phyloP scores from a whole-genome alignment of 2,797 vertebrate genomes.

The Microctenopoma lineatum region DNA sequence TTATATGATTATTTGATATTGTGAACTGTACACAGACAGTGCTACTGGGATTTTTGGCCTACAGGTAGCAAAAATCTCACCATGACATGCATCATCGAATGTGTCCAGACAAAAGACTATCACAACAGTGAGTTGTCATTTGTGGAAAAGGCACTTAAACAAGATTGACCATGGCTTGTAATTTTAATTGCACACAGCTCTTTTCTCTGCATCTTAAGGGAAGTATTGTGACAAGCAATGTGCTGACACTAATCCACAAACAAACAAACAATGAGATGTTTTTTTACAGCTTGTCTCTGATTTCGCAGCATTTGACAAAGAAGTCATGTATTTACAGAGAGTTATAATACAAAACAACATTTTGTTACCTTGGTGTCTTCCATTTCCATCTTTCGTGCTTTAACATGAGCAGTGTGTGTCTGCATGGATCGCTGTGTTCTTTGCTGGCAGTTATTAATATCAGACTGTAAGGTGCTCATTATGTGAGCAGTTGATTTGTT shows the following conservation, averaged over 20 bases:
- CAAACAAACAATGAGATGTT: constrained; percentile 75
- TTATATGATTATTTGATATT: constrained; percentile 42
- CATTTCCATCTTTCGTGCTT: constrained; percentile 74
- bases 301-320: constrained; percentile 61
- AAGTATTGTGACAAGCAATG: constrained; percentile 77
- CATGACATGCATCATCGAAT: constrained; percentile 77
- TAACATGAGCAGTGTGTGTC: constrained; percentile 67
- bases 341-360: constrained; percentile 40
- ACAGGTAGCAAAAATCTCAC: constrained; percentile 73
- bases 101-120: constrained; percentile 77
- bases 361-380: constrained; percentile 77
- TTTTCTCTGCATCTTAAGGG: constrained; percentile 80
- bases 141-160: constrained; percentile 80
- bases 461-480: constrained; percentile 78
- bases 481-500: constrained; percentile 73
- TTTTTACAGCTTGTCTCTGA: constrained; percentile 62
- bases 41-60: constrained; percentile 56
- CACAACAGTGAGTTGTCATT: constrained; percentile 81
- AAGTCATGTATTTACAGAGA: constrained; percentile 59
- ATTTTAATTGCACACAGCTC: constrained; percentile 83
- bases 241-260: constrained; percentile 83
- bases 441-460: constrained; percentile 76
- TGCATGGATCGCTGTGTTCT: constrained; percentile 72
- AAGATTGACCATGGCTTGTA: constrained; percentile 84
- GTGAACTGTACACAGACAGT: constrained; percentile 35